Conservation (phyloP, 2,113 vertebrate genomes). For the Dromas ardeola region DNA sequence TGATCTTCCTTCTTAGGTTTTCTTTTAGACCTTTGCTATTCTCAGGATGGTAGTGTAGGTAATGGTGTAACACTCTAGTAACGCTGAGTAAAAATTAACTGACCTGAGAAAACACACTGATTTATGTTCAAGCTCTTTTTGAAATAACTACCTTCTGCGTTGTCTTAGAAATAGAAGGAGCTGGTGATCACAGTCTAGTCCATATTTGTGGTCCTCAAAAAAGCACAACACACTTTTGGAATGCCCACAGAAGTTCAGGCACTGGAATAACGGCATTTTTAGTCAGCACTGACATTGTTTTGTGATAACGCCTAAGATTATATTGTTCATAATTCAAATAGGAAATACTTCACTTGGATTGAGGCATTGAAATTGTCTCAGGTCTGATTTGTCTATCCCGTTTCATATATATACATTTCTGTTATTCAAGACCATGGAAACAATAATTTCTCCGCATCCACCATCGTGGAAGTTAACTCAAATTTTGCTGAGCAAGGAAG, state of each 20-base stretch:
- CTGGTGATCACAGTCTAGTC: not conserved
- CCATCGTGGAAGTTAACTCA: not conserved
- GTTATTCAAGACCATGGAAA: not conserved
- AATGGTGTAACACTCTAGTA: not conserved
- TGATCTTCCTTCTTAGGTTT: not conserved
- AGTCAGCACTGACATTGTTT: not conserved
- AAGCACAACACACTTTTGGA: not conserved
- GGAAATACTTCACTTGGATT: not conserved
- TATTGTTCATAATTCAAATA: not conserved
- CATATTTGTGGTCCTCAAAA: not conserved
- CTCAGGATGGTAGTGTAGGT: not conserved
- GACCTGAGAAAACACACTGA: not conserved
- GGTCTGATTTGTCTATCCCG: not conserved
- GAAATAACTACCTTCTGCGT: not conserved
- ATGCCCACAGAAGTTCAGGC: not conserved
- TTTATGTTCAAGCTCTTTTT: not conserved
- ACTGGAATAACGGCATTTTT: not conserved
- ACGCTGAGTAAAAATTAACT: not conserved
- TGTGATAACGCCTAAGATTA: not conserved
- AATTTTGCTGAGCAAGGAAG: not conserved
- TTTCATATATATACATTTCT: not conserved
- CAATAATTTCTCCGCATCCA: not conserved
- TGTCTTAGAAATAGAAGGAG: not conserved
- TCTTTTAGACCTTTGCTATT: not conserved
- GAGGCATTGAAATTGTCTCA: not conserved